These are phyloP conservation scores for Melanotaenia parkinsoni DNA, from an alignment of 2,797 vertebrate genomes.

Conservation along the genomic window DNA sequence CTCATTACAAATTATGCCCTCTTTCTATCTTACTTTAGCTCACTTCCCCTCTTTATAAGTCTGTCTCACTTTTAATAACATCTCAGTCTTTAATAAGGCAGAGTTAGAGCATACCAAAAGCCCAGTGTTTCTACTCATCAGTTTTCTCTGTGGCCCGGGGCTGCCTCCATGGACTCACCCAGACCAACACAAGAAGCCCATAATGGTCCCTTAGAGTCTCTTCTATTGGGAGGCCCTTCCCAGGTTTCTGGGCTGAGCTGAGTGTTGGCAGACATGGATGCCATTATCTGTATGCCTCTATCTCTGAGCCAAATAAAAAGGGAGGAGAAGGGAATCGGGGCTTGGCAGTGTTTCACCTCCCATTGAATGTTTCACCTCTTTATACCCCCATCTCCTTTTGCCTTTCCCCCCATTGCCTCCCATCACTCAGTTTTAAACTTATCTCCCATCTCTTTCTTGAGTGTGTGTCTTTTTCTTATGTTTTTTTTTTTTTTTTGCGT, in stretches of 20 bases:
- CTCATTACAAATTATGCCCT: conserved; percentile 61
- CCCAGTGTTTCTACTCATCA: conserved; percentile 77
- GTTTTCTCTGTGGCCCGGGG: conserved; percentile 69
- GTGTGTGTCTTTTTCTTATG: conserved; percentile 12
- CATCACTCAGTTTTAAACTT: conserved; percentile 65
- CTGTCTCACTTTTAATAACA: conserved; percentile 69
- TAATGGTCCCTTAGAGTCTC: conserved; percentile 67
- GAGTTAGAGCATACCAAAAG: conserved; percentile 62
- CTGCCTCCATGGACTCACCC: conserved; percentile 62
- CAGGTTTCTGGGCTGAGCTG: conserved; percentile 37
- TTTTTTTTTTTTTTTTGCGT: conserved; percentile 5
- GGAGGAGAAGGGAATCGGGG: conserved; percentile 55
- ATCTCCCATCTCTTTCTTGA: conserved; percentile 59
- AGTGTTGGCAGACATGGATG: conserved; percentile 57
- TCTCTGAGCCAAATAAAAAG: conserved; percentile 53
- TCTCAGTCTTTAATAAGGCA: conserved; percentile 74
- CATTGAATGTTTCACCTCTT: conserved; percentile 62
- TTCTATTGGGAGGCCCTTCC: conserved; percentile 50
- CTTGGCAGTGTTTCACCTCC: conserved; percentile 66
- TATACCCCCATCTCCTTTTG: conserved; percentile 48
- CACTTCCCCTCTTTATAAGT: conserved; percentile 35
- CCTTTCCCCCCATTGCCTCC: conserved; percentile 32
- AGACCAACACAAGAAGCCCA: conserved; percentile 64
- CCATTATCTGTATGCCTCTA: conserved; percentile 61
- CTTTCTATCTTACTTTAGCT: conserved; percentile 29